Base-by-base conservation (phyloP, 2,797 vertebrate species). In the Euphonia xanthogaster region DNA sequence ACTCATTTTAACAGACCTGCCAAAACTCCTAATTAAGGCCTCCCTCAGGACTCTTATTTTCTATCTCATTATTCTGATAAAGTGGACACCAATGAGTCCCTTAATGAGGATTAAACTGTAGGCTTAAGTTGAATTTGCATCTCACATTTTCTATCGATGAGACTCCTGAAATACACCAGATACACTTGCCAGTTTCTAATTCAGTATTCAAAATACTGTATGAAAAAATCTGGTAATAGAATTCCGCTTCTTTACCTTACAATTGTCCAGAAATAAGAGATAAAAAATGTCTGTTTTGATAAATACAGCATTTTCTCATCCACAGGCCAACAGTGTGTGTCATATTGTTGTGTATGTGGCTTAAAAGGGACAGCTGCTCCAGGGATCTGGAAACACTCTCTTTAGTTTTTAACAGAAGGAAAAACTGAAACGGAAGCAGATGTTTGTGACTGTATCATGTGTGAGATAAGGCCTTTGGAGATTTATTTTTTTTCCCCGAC, bases 361-460 rank as follows among this genome's bases (percentile, higher is more conserved):
- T 96, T 93, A 92, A 94, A 97, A 97, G 95, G 88, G 92, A 95
- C 94, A 96, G 93, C 84, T 96, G 94, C 96, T 94, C 87, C 65
- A 90, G 93, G 91, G 91, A 97, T 93, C 88, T 97, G 88, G 87
- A 88, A 95, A 91, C 76, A 47, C 12, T 94, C 91, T 96, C 90
- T 96, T 94, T 95, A 80, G 75, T 92, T 97, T 95, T 93, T 86
- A 93, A 95, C 53, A 94, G 93, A 96, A 94, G 81, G 86, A 96
- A 90, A 92, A 91, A 84, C 70, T 84, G 93, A 97, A 96, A 94
- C 21, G 17, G 94, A 97, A 97, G 80, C 74, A 94, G 84, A 95
- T 96, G 90, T 89, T 97, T 97, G 86, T 93, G 87, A 65, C 93
- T 95, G 65, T 96, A 92, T 94, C 86, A 74, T 39, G 71, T 2